Evolutionary conservation across 1,140 invertebrate genomes (phyloP), one percentile per base, ranked within the genome.

Genomic region (Nasonia giraulti): DNA sequence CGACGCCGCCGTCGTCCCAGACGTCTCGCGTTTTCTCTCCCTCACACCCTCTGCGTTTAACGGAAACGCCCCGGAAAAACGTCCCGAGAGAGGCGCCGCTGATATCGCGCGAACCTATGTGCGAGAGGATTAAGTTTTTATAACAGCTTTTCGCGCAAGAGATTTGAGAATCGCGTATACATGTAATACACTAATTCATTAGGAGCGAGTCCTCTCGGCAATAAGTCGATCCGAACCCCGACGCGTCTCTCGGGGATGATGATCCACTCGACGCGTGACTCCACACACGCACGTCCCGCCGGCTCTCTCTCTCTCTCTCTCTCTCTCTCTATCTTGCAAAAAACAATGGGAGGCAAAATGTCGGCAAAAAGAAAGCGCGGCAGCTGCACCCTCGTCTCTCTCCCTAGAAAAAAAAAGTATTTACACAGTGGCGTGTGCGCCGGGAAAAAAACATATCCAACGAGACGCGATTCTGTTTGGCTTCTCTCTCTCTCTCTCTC

Each of bases 381-480:
- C 50, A 55, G 50, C 17, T 55, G 14, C 50, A 55, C 50, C 50
- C 50, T 55, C 66, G 66, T 68, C 66, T 23, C 66, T 68, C 31
- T 40, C 73, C 7, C 3, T 75, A 20, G 5, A n/a, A 20, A 66
- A 79, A 79, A 33, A 80, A 37, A 69, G 23, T 44, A 23, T n/a
- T 27, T 8, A 68, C n/a, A 27, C n/a, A 27, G 27, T 27, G 11
- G 68, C 44, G 68, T 62, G 17, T 62, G 55, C 6, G 20, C 17
- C 50, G 10, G 12, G 7, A 71, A 44, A 80, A 71, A 47, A 40
- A 27, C 2, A 4, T 23, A 66, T 17, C 23, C 78, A 31, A 80
- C 37, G 66, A 80, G 40, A 50, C n/a, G 40, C n/a, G 68, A 73
- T 73, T 73, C 69, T 44, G 78, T 40, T 44, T 80, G 79, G 62